Evolutionary conservation across 1,140 invertebrate genomes (phyloP).

Genomic region (Probaryconus sp.): DNA sequence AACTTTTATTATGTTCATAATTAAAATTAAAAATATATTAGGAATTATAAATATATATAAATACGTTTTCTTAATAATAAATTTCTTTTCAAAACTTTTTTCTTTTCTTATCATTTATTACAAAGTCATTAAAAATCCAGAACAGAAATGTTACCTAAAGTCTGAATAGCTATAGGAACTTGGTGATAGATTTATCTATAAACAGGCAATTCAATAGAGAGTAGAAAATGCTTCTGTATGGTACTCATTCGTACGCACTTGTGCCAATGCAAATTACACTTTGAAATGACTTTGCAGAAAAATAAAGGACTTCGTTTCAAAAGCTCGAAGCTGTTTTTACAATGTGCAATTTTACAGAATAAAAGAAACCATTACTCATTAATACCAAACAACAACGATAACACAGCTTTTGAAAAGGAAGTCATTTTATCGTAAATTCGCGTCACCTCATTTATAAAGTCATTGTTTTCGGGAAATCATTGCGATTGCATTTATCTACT

Average conservation of each 20-base stretch:
- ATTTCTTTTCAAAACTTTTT: background rate
- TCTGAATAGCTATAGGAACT: slow-evolving; percentile 70
- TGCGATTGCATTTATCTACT: no score
- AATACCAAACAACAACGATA: no score
- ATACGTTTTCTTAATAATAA: no score
- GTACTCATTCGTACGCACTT: slow-evolving; percentile 61
- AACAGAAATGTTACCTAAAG: slow-evolving; percentile 68
- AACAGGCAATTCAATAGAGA: slow-evolving; percentile 58
- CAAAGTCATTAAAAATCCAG: slow-evolving; percentile 44
- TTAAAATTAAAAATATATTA: no score
- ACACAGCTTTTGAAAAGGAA: no score
- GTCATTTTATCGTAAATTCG: no score
- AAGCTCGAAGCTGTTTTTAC: background rate
- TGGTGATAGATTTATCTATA: slow-evolving; percentile 60
- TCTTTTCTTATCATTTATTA: slow-evolving; percentile 43
- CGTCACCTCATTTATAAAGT: no score
- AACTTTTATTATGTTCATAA: no score
- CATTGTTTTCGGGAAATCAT: no score
- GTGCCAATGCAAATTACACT: slow-evolving; percentile 44
- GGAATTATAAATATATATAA: background rate
- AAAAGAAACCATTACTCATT: no score
- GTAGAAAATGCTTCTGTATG: slow-evolving; percentile 69
- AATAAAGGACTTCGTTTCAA: background rate
- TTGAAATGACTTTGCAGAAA: slow-evolving; percentile 1
- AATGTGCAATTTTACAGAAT: no score